These are phyloP conservation scores for Mirounga angustirostris DNA, from an alignment of 2,113 vertebrate genomes.

Conservation along the genomic window DNA sequence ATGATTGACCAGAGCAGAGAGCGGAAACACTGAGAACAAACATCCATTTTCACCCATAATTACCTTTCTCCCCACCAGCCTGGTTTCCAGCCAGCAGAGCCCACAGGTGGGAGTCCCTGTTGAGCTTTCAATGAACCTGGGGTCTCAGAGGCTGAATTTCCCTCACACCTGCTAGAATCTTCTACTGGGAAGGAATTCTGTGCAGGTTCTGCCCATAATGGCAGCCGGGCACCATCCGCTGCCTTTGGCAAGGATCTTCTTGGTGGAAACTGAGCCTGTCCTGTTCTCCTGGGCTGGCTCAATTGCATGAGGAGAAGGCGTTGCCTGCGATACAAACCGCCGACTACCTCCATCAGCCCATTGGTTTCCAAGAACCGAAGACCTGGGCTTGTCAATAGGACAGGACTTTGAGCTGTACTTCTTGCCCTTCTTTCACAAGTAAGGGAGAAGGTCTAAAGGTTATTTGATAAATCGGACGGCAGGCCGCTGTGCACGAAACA, in stretches of 20 bases:
- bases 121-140: neutral
- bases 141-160: neutral
- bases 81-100: neutral
- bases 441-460: neutral
- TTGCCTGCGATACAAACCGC: neutral
- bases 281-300: neutral
- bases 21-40: no score
- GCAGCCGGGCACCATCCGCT: neutral
- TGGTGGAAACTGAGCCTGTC: neutral
- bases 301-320: no score
- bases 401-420: neutral
- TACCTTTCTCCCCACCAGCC: neutral
- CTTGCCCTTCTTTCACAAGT: neutral
- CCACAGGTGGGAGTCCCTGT: neutral
- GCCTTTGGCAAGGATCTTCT: neutral
- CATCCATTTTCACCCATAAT: neutral
- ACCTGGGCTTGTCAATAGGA: neutral
- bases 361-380: neutral
- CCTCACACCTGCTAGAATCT: neutral
- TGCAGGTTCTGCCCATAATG: neutral
- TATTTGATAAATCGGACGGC: neutral
- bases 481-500: rapidly evolving
- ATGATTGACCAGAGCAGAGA: neutral
- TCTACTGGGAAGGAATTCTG: neutral
- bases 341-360: neutral